phyloP scores from a whole-genome alignment of 2,888 invertebrate species.

The Caprella mutica region DNA sequence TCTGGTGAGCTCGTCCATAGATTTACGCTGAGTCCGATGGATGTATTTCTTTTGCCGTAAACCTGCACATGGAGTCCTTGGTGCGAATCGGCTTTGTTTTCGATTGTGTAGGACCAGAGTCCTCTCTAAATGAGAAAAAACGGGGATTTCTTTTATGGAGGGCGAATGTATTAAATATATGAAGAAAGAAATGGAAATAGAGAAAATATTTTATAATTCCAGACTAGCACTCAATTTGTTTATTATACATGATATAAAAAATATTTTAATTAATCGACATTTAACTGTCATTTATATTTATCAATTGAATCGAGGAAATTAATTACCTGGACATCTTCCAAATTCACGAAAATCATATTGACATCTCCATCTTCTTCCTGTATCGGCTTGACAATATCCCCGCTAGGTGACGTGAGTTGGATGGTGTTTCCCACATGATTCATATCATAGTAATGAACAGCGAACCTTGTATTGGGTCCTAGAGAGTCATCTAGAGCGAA shows the following conservation, averaged over 20 bases:
- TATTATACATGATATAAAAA: background rate
- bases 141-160: background rate
- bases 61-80: conserved; percentile 31
- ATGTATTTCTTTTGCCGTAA: conserved; percentile 25
- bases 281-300: background rate
- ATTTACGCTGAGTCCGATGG: conserved; percentile 15
- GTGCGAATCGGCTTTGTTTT: conserved; percentile 32
- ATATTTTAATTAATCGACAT: background rate
- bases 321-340: conserved; percentile 27
- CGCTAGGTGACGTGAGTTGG: conserved; percentile 28
- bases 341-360: conserved; percentile 28
- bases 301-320: background rate
- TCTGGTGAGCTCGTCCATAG: conserved; percentile 31
- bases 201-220: background rate
- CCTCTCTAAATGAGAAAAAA: conserved; percentile 12
- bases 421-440: conserved; percentile 32
- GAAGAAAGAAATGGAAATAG: background rate
- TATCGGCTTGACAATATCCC: conserved; percentile 19
- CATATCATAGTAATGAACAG: conserved; percentile 32
- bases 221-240: background rate
- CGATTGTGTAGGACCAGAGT: conserved; percentile 30
- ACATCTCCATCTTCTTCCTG: conserved; percentile 32
- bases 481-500: conserved; percentile 29
- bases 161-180: background rate
- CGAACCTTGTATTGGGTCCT: conserved; percentile 27